Base-by-base conservation (phyloP, 2,113 vertebrate genomes). In the Ursus arctos region DNA sequence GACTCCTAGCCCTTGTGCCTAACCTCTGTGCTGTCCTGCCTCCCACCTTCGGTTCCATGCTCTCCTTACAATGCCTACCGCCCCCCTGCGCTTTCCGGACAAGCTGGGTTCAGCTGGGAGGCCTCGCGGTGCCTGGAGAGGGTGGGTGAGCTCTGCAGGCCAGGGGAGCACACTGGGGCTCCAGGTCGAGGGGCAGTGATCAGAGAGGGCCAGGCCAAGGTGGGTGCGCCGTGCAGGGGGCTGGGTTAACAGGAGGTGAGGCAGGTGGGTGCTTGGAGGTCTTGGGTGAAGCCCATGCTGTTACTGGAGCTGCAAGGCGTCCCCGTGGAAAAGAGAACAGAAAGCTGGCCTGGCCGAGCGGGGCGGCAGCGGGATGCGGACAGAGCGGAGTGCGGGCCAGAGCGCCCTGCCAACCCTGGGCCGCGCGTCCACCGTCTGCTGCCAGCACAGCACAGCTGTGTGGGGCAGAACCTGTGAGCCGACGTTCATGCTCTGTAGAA, bases 21-120 rank as follows among this genome's bases (percentile, higher is more conserved):
- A 1, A 3, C 0, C 63, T 55, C 12, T 6, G 18, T 43, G 55
- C 57, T 24, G 55, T 16, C 51, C 83, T 10, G 12, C 0, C 0
- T 22, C 63, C 47, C 24, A 0, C 2, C 0, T 24, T 69, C 33
- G 22, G 16, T 36, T 24, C 19, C 40, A 49, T 1, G 0, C 43
- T 10, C 14, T 15, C 43, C 33, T 33, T 28, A 9, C 0, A 0
- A 0, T 2, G 47, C 71, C 49, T 6, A 28, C 7, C 7, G 12
- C 40, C 2, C 18, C 6, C 12, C 26, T 12, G 40, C 3, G 31
- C 51, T 57, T 12, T 13, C 7, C 21, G 55, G 43, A 53, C 33
- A 1, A 1, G 14, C 49, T 24, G 14, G 65, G 84, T 9, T 55
- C 1, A 0, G 7, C 69, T 7, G 26, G 18, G 61, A 85, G 51